These are phyloP conservation scores for Enteromius anoplus DNA, from an alignment of 2,797 vertebrate species.

Conservation along the genomic window DNA sequence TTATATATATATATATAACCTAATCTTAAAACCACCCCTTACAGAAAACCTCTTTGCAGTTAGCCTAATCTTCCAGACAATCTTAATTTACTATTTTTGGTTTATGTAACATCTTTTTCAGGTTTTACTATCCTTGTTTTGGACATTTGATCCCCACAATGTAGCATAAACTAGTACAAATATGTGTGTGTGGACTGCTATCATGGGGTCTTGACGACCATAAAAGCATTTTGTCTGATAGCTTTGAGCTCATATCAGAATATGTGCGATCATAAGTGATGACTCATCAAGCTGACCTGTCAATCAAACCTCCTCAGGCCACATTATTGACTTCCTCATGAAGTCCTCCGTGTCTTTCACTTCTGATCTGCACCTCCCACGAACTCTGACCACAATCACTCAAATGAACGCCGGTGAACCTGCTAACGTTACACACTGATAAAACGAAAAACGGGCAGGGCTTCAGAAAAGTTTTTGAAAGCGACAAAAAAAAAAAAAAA, in stretches of 20 bases:
- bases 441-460: neutral
- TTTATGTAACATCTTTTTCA: no score
- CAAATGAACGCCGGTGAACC: neutral
- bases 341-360: conserved; percentile 36
- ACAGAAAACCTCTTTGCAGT: no score
- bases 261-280: conserved; percentile 5
- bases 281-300: conserved; percentile 37
- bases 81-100: no score
- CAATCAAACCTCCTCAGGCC: conserved; percentile 27
- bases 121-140: no score
- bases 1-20: no score
- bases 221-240: neutral
- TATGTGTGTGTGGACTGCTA: neutral
- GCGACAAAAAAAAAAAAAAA: neutral
- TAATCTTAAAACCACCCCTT: no score
- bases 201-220: neutral
- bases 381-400: conserved; percentile 23
- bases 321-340: conserved; percentile 39
- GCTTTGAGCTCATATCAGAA: neutral
- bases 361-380: conserved; percentile 30
- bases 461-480: neutral
- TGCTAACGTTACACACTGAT: neutral
- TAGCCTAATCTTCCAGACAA: no score
- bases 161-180: no score
- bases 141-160: no score